Evolutionary conservation across 64 coral and sea anemone species (phyloP), one percentile per base, ranked within the genome.

Genomic region (Exaiptasia diaphana): DNA sequence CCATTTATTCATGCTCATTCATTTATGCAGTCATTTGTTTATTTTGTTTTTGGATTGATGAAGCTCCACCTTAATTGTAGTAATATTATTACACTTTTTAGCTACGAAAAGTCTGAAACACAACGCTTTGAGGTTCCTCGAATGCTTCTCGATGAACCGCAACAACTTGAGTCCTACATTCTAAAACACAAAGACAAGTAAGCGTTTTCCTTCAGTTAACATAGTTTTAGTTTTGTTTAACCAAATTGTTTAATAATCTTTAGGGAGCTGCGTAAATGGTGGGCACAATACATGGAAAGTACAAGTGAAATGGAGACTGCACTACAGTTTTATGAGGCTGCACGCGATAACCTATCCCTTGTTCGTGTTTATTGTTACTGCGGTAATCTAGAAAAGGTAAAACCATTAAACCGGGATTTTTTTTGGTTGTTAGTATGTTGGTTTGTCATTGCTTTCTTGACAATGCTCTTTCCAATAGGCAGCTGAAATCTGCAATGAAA

Each of bases 221-320:
- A n/a, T n/a, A n/a, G n/a, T n/a, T n/a, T n/a, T n/a, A n/a, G n/a
- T n/a, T n/a, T n/a, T n/a, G n/a, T n/a, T n/a, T n/a, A n/a, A n/a
- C n/a, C n/a, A n/a, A n/a, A n/a, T n/a, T 46, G 52, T 55, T 56
- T 26, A 56, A 56, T 0, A 56, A 56, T 68, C 56, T 57, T 46
- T 41, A 99, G 95, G 74, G 90, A 92, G 45, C 48, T 99, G 25
- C 68, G 95, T 1, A 99, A 99, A 62, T 99, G 95, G 95, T 99
- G 95, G 95, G 95, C 95, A 0, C 95, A 99, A 50, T 99, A 99
- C 79, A 99, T 99, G 95, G 95, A 99, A 60, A 99, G 95, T 14
- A 99, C 90, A 4, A 93, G 95, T 32, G 95, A 99, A 58, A 99
- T 99, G 95, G 90, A 99, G 30, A 92, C 90, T 12, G 95, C 95